Evolutionary conservation across 1,140 invertebrate genomes (phyloP).

Genomic region (Aradophagus sp.): DNA sequence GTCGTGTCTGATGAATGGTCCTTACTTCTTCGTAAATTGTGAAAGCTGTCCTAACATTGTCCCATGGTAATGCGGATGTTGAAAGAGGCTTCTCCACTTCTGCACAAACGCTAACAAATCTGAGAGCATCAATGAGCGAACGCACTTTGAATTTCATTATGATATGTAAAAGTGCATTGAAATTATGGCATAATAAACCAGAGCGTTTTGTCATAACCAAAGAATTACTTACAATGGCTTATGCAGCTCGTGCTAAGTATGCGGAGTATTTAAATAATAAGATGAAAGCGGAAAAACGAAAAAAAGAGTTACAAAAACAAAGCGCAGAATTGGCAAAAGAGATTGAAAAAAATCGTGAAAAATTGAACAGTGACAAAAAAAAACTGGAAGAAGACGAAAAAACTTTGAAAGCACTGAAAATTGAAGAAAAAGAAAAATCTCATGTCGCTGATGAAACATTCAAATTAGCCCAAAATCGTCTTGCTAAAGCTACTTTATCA

Average conservation of each 20-base stretch:
- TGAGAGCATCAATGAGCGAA: constrained; percentile 7
- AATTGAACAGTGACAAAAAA: not conserved
- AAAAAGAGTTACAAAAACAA: not conserved
- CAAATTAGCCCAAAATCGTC: not conserved
- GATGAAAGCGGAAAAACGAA: constrained; percentile 2
- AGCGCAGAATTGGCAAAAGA: not conserved
- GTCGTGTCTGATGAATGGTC: constrained; percentile 4
- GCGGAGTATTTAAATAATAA: constrained; percentile 1
- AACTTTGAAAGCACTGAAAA: not conserved
- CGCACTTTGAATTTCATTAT: constrained; percentile 4
- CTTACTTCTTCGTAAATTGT: constrained; percentile 2
- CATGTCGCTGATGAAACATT: not conserved
- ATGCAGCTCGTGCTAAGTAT: constrained; percentile 5
- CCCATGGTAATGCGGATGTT: constrained; percentile 17
- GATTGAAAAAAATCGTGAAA: not conserved
- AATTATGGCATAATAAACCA: constrained; percentile 3
- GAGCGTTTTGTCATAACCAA: constrained; percentile 2
- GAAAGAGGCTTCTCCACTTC: constrained; percentile 20
- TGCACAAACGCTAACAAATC: constrained; percentile 2
- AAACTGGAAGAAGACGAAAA: constrained; percentile 1
- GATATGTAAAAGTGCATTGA: constrained; percentile 2
- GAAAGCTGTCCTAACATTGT: constrained; percentile 12
- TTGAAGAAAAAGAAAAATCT: constrained; percentile 7
- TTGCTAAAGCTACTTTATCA: not conserved
- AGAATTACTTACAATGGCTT: constrained; percentile 4